Percentiles rank a stretch among this genome's conserved stretches.
Evolutionary conservation across 1,140 invertebrate species (phyloP).

Genomic region (Pseudobourletiella spinata): DNA sequence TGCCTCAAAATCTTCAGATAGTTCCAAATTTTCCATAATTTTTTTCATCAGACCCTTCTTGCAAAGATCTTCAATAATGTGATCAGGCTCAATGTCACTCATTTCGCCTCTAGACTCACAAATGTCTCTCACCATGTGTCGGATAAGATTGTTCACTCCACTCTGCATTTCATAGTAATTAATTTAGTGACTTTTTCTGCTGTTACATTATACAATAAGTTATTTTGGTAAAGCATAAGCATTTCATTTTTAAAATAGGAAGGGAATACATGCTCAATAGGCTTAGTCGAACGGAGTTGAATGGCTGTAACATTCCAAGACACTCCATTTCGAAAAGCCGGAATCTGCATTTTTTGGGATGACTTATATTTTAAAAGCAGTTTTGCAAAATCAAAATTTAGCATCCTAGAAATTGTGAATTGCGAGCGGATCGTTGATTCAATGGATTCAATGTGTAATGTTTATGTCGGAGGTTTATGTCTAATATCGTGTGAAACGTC

Average conservation of each 20-base stretch:
- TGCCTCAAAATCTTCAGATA: background rate
- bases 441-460: too few relatives aligned
- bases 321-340: background rate
- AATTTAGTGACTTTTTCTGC: background rate
- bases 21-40: background rate
- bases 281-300: background rate
- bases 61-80: slow-evolving; percentile 21
- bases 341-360: background rate
- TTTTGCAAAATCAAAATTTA: too few relatives aligned
- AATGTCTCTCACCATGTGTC: slow-evolving; percentile 14
- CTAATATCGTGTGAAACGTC: too few relatives aligned
- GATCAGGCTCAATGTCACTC: background rate
- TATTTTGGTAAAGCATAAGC: background rate
- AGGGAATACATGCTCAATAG: background rate
- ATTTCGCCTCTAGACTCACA: background rate
- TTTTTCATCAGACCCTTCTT: slow-evolving; percentile 13
- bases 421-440: too few relatives aligned
- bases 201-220: background rate
- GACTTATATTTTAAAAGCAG: background rate
- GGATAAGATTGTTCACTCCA: slow-evolving; percentile 12
- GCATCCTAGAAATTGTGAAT: too few relatives aligned
- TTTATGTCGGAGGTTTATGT: too few relatives aligned
- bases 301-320: background rate
- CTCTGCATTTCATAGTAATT: slow-evolving; percentile 12
- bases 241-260: too few relatives aligned